Evolutionary conservation across 2,888 invertebrate species (phyloP), one percentile per base, ranked within the genome.

Genomic region (Tetanocera ferruginea): DNA sequence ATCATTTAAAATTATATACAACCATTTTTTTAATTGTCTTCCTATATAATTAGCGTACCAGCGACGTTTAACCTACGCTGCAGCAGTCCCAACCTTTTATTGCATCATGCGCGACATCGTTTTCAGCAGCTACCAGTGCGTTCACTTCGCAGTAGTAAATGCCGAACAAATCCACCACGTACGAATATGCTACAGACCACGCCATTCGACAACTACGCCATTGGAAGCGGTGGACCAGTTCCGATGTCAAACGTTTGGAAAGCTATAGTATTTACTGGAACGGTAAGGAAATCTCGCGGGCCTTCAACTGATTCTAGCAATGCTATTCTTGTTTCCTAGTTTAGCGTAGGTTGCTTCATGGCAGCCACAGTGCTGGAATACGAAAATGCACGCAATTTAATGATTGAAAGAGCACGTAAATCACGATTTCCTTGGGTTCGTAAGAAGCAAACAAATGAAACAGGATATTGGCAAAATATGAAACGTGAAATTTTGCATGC

Each of bases 331-430:
- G 6, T 23, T 73, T 78, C 74, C 69, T 74, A 95, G 95, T 93
- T 95, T 83, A 85, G 87, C 79, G 90, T 94, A 66, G 92, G 93
- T 23, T 94, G 94, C 86, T 92, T 96, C 86, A 91, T 92, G 34
- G 94, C 94, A 23, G 95, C 95, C 83, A 92, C 95, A 23, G 94
- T 98, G 81, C 95, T 96, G 95, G 96, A 97, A 89, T 97, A 98
- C 91, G 98, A 98, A 90, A 92, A 86, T 77, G 84, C 88, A 64
- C 86, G 88, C 0, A 86, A 84, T 71, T 83, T 85, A 78, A 86
- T 88, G 75, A 72, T 88, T 31, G 85, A 86, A 17, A 86, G 86
- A 3, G 86, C 84, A 0, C 93, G 92, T 89, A 92, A 91, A 80
- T 82, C 86, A 5, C 87, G 85, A 64, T 82, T 88, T n/a, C 83